Evolutionary conservation across 1,140 invertebrate genomes (phyloP).

Genomic region (Bactericera cockerelli): DNA sequence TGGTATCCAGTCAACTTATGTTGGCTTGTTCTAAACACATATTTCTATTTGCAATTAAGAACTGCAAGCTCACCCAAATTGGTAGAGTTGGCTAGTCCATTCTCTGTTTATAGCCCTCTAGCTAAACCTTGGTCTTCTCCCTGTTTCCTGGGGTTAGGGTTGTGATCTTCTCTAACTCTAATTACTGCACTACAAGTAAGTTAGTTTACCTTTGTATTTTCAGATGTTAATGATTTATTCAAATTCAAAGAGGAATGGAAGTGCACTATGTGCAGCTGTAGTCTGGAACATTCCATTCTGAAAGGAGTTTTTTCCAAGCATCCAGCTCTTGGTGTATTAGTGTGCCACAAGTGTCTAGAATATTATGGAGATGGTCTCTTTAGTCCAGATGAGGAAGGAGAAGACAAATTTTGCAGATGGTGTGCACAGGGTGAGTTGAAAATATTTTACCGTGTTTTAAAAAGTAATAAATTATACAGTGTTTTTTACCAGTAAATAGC

Average conservation of each 20-base stretch:
- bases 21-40: background rate
- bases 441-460: no score
- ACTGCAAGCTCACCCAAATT: no score
- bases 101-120: no score
- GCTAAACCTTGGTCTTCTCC: no score
- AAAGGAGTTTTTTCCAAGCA: conserved; percentile 26
- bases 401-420: conserved; percentile 39
- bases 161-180: no score
- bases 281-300: conserved; percentile 12
- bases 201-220: conserved; percentile 10
- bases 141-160: no score
- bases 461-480: no score
- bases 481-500: no score
- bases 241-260: conserved; percentile 16
- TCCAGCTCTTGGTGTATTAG: conserved; percentile 33
- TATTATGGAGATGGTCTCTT: conserved; percentile 35
- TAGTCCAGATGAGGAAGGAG: conserved; percentile 32
- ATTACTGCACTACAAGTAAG: no score
- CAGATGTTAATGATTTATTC: conserved; percentile 18
- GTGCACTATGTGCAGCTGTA: conserved; percentile 19
- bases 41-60: no score
- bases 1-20: background rate
- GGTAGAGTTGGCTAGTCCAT: no score
- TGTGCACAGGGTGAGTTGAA: conserved; percentile 37
- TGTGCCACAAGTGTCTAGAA: conserved; percentile 38